Base-by-base conservation (phyloP, 2,888 invertebrate genomes). In the Agonopterix arenella region DNA sequence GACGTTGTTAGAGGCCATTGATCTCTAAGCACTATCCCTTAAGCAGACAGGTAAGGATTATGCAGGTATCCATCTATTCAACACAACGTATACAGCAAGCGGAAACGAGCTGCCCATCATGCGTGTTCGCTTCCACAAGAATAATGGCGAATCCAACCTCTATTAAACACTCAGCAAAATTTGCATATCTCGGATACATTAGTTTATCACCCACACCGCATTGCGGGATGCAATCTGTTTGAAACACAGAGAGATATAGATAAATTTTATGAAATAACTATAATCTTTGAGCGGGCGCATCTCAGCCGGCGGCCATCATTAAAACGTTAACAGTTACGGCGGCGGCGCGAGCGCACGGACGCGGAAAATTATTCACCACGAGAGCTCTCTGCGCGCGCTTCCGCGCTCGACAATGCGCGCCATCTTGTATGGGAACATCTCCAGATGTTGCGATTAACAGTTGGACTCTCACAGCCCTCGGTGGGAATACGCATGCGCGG, bases 331-430 rank as follows among this genome's bases (percentile, higher is more conserved):
- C 62, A 59, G 61, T 62, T 62, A 60, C 18, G 18, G 42, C 42
- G 18, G 42, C 42, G 13, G 46, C 42, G 18, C 18, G 18, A 18
- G 37, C 43, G 45, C 80, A 85, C 76, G 83, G 85, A 85, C 81
- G 85, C 78, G 85, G 85, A 85, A 85, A 84, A 85, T 85, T 82
- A 84, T 83, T 80, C 82, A 73, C 73, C 56, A 53, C 55, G 56
- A 62, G 61, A 55, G 55, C 54, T n/a, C n/a, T n/a, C n/a, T 42
- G 42, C n/a, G 42, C 40, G 59, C 68, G 80, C 79, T 78, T 79
- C 81, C 82, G 81, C 43, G 11, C 42, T 11, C 11, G 42, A 18
- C 18, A 18, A 18, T 18, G 18, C 18, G 18, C 18, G 18, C 18
- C 18, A 18, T 18, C 18, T 18, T 11, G 42, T 11, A 10, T 11